phyloP scores from a whole-genome alignment of 2,797 vertebrate species.

The Cossypha polioptera region DNA sequence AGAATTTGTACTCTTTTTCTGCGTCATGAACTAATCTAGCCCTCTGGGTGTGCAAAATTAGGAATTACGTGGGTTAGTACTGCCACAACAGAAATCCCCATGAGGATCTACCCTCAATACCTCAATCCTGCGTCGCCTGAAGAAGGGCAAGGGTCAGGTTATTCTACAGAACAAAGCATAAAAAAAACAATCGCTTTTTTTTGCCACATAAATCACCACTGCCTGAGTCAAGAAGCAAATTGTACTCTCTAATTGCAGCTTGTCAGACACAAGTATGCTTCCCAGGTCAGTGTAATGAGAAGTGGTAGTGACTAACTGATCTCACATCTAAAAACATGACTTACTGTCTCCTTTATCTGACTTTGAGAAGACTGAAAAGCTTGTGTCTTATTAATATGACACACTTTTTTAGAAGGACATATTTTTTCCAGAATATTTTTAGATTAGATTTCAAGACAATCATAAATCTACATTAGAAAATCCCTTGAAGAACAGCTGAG shows the following conservation, averaged over 20 bases:
- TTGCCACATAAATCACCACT: not conserved
- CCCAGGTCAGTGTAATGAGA: not conserved
- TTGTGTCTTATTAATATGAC: not conserved
- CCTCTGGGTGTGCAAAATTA: not conserved
- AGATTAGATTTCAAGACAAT: not conserved
- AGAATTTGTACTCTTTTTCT: not conserved
- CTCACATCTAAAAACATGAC: not conserved
- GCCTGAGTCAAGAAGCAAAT: not conserved
- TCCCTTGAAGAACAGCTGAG: not conserved
- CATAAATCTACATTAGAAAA: not conserved
- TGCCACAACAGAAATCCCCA: not conserved
- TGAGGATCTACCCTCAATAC: not conserved
- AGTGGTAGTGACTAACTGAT: not conserved
- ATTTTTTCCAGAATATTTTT: not conserved
- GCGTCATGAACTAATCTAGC: not conserved
- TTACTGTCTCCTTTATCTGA: not conserved
- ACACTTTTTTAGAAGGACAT: not conserved
- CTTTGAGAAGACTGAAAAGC: slow-evolving; percentile 6
- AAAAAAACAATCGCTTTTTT: not conserved
- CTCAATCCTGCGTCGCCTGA: not conserved
- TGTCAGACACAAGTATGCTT: slow-evolving; percentile 17
- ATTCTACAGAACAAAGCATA: not conserved
- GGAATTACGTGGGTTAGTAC: not conserved
- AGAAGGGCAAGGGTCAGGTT: not conserved
- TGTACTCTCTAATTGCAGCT: slow-evolving; percentile 1